These are phyloP conservation scores for Stegostoma tigrinum DNA, from an alignment of 2,113 vertebrate species.

Conservation along the genomic window DNA sequence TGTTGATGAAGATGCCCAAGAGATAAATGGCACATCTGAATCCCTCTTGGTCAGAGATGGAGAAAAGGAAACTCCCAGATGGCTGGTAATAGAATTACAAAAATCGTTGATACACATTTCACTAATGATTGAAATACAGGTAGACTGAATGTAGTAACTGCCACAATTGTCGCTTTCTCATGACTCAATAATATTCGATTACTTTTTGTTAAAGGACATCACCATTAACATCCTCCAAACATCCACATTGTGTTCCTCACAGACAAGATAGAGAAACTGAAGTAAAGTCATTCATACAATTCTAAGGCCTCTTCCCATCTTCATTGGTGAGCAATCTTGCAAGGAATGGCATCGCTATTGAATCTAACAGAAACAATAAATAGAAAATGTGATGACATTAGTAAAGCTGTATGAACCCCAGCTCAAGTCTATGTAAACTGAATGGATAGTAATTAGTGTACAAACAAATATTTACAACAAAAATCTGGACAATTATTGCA, in stretches of 20 bases:
- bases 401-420: background rate
- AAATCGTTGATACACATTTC: background rate
- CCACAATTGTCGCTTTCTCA: background rate
- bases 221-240: background rate
- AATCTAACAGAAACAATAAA: background rate
- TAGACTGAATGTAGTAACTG: background rate
- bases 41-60: background rate
- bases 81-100: background rate
- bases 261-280: background rate
- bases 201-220: background rate
- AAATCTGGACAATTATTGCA: background rate
- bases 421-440: background rate
- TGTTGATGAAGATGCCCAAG: background rate
- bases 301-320: background rate
- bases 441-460: background rate
- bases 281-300: background rate
- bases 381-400: background rate
- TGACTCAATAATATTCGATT: background rate
- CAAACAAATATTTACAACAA: background rate
- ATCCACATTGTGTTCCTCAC: background rate
- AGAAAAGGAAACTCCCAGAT: background rate
- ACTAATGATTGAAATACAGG: background rate
- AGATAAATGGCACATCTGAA: background rate
- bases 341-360: background rate
- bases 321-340: background rate